Base-by-base conservation (phyloP, 2,888 invertebrate species). In the Microdon myrmicae region DNA sequence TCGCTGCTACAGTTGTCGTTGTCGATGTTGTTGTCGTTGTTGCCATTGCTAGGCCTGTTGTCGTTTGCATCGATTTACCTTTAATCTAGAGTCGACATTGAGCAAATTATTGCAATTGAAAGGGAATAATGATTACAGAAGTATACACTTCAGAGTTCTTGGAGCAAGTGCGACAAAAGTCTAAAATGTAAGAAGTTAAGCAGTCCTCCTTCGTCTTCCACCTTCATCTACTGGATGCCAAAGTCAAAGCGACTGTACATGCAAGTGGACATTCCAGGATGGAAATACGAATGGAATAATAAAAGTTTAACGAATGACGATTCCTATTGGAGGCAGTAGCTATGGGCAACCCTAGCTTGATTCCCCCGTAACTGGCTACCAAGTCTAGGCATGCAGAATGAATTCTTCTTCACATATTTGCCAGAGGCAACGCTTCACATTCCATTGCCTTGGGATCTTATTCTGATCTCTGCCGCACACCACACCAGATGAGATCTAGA, bases 61-160 rank as follows among this genome's bases (percentile, higher is more conserved):
- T 56, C 64, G 64, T 58, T 64, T 64, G 64, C 64, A 56, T 64
- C 64, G 64, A 64, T 64, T 64, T 64, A 64, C 64, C 64, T 64
- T 58, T 64, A 64, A 64, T 64, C 64, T 64, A 43, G 58, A 58
- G 41, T 64, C 56, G 64, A 64, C 64, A 64, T 53, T 64, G 64
- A 64, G 64, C 56, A 64, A 64, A 56, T 64, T 64, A 64, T 64
- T 64, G 58, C 64, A 64, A 64, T 64, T 64, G 64, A 58, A 64
- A 64, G 53, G 64, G 64, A 64, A 56, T 64, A 58, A 58, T 58
- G 56, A 58, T 53, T 51, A 58, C 56, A 58, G 37, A 58, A 51
- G 51, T 41, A 37, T 45, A 56, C 58, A 58, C 55, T 34, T 32
- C 26, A 32, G 37, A 23, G 23, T 17, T 16, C 37, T 17, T 29